A percentile compares a stretch with the other conserved stretches of the same genome.
Conservation (phyloP, 1,140 invertebrate genomes). For the Anthonomus grandis region DNA sequence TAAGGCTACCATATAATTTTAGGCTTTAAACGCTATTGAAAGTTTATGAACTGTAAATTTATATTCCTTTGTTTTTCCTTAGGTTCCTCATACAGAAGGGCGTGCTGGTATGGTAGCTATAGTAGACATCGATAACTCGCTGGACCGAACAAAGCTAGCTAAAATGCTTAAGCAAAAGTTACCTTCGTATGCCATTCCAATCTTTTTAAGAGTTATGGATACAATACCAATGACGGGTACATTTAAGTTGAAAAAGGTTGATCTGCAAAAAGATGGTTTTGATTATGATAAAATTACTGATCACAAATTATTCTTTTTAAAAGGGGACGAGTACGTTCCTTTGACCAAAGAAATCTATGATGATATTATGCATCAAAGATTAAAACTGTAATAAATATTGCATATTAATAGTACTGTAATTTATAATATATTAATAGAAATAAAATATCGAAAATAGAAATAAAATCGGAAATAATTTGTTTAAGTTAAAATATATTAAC, state of each 20-base stretch:
- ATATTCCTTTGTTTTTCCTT: conserved; percentile 26
- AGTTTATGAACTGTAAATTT: not conserved
- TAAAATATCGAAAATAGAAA: too few species aligned
- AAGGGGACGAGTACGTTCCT: conserved; percentile 60
- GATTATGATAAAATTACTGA: conserved; percentile 63
- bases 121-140: conserved; percentile 65
- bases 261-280: conserved; percentile 77
- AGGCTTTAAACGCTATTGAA: not conserved
- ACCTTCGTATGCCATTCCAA: conserved; percentile 80
- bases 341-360: conserved; percentile 66
- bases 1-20: too few species aligned
- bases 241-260: conserved; percentile 86
- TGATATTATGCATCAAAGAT: conserved; percentile 51
- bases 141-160: conserved; percentile 65
- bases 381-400: conserved; percentile 27
- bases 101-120: conserved; percentile 95
- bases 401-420: too few species aligned
- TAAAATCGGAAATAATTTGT: too few species aligned
- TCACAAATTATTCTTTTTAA: conserved; percentile 65
- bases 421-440: too few species aligned
- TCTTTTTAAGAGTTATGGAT: conserved; percentile 82
- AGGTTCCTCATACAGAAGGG: conserved; percentile 83
- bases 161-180: conserved; percentile 65
- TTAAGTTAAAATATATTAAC: too few species aligned
- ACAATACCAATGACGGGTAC: conserved; percentile 84